A percentile compares a stretch with the other conserved stretches of the same genome.
These are phyloP conservation scores for Rhinoderma darwinii DNA, from an alignment of 2,113 vertebrate genomes.

Conservation along the genomic window DNA sequence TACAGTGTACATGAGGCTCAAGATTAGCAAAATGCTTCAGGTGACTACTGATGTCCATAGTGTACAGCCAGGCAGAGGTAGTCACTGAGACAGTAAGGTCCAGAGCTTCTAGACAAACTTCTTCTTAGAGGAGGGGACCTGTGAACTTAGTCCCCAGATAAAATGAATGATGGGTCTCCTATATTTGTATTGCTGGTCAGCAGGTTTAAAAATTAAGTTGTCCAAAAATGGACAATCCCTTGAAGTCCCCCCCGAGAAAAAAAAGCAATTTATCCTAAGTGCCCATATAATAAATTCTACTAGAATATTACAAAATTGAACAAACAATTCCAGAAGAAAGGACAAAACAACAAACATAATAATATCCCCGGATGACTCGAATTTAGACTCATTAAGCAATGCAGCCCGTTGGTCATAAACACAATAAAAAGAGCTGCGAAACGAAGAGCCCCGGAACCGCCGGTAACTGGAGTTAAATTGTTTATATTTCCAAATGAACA, in stretches of 20 bases:
- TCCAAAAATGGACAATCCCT: too few species aligned
- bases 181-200: neutral
- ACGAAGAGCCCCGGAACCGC: neutral
- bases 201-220: too few species aligned
- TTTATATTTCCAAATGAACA: neutral
- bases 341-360: neutral
- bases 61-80: too few species aligned
- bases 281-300: neutral
- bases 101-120: too few species aligned
- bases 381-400: neutral
- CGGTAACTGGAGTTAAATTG: neutral
- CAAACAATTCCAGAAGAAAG: neutral
- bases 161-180: neutral
- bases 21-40: too few species aligned
- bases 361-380: neutral
- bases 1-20: too few species aligned
- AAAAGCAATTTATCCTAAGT: too few species aligned
- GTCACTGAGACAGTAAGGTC: too few species aligned
- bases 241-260: too few species aligned
- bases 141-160: neutral
- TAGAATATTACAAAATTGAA: neutral
- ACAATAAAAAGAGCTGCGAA: neutral
- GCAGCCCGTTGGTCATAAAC: neutral
- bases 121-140: too few species aligned
- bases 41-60: too few species aligned